These are phyloP conservation scores for Drosophila grimshawi DNA, from an alignment of 1,140 invertebrate species.

Conservation along the genomic window DNA sequence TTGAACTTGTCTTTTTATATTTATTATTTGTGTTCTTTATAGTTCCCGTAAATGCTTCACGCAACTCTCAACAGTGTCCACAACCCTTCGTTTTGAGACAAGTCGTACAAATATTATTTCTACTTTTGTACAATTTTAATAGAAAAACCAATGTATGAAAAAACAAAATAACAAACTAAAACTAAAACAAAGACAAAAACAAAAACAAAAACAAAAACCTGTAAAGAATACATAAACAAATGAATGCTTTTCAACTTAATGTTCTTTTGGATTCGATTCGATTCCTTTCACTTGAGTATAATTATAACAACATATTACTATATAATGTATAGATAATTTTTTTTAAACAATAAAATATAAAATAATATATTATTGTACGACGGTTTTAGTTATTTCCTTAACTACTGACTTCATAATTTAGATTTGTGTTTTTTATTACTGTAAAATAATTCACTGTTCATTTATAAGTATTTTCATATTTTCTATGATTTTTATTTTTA, in stretches of 20 bases:
- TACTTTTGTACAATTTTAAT: conserved; percentile 50
- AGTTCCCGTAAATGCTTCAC: conserved; percentile 69
- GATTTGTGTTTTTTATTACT: conserved; percentile 14
- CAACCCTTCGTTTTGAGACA: conserved; percentile 35
- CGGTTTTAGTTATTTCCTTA: conserved; percentile 35
- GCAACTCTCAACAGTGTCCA: conserved; percentile 20
- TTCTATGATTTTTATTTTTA: conserved; percentile 30
- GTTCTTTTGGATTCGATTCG: not conserved
- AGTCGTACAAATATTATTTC: conserved; percentile 57
- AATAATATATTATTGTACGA: conserved; percentile 21
- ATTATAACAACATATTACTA: not conserved
- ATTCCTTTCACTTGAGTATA: conserved; percentile 10
- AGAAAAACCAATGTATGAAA: conserved; percentile 2
- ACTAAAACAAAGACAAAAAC: conserved; percentile 9
- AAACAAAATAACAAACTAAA: conserved; percentile 1
- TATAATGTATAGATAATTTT: conserved; percentile 18
- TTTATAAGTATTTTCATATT: not conserved
- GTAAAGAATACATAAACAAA: conserved; percentile 49
- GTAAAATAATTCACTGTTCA: conserved; percentile 41
- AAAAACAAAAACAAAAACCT: conserved; percentile 28
- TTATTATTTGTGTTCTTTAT: conserved; percentile 6
- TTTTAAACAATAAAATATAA: conserved; percentile 16
- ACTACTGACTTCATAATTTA: conserved; percentile 8
- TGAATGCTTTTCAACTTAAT: conserved; percentile 56
- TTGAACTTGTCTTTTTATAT: not conserved